Base-by-base conservation (phyloP, 37 sponge, comb jelly and placozoan species). In the Chondrilla cf. caribensis region DNA sequence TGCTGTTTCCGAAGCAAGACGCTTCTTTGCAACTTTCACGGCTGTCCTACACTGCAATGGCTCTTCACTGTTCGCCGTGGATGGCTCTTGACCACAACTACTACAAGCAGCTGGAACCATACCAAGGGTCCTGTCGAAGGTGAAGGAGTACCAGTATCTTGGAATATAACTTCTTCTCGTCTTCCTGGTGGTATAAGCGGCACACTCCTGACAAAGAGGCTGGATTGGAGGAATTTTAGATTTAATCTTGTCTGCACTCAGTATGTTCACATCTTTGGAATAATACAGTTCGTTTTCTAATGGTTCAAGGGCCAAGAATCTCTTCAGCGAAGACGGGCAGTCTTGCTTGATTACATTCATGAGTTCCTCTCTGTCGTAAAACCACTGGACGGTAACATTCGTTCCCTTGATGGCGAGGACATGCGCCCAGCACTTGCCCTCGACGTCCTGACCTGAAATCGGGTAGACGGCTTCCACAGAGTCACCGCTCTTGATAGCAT, bases 311-410 rank as follows among this genome's bases (percentile, higher is more conserved):
- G 68, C 33, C 0, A 29, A 47, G 11, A 47, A 47, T 47, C 9
- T 47, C 51, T 47, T 47, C 51, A 31, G 26, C 35, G 29, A 6
- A 2, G 68, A 33, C 32, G 68, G 35, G 4, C 68, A 25, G 1
- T 67, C 35, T 4, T 28, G 32, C 3, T 33, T 32, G 17, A 67
- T 29, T 17, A 67, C 11, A 28, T 29, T 33, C 33, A 6, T 33
- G 3, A 60, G n/a, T 60, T 80, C 81, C 29, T 58, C 29, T 15
- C 21, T 18, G 15, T 18, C 29, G 29, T 60, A 80, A 64, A 80
- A 80, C 81, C 81, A 80, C 17, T 6, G 28, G 31, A 80, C 35
- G 31, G n/a, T 60, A 24, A 64, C 81, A 2, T 22, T 58, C 81
- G 25, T 5, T 6, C 51, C 51, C 11, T 47, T 47, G 51, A 47